These are phyloP conservation scores for Ferdinandea cuprea DNA, from an alignment of 2,888 invertebrate species.

Conservation along the genomic window DNA sequence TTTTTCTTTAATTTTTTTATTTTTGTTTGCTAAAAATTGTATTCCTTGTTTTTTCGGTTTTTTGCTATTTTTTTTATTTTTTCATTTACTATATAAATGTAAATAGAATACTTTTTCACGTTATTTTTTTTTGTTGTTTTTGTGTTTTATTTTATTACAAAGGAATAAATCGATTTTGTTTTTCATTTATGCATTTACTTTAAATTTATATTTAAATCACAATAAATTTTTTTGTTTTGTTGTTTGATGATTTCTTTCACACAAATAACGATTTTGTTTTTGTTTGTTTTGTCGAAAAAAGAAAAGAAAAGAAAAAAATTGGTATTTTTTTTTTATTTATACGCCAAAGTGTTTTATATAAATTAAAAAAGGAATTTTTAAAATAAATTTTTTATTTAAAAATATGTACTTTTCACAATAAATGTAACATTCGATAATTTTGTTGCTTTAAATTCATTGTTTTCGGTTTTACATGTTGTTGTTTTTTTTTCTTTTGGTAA, in stretches of 20 bases:
- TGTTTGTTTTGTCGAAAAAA: conserved; percentile 58
- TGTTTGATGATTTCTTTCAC: conserved; percentile 60
- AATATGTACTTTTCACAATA: conserved; percentile 18
- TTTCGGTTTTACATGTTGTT: too few relatives aligned
- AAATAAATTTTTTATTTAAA: too few relatives aligned
- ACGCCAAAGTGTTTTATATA: too few relatives aligned
- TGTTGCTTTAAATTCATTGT: conserved; percentile 70
- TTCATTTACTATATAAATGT: conserved; percentile 73
- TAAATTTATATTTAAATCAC: conserved; percentile 74
- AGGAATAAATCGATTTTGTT: conserved; percentile 64
- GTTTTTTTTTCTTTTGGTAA: too few relatives aligned
- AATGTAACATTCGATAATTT: conserved; percentile 69
- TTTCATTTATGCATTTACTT: conserved; percentile 55
- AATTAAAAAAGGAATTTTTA: too few relatives aligned
- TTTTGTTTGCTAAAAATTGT: conserved; percentile 65
- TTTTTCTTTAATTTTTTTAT: conserved; percentile 34
- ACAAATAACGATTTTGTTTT: conserved; percentile 63
- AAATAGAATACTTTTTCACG: conserved; percentile 70
- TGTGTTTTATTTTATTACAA: conserved; percentile 60
- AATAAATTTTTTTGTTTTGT: conserved; percentile 70
- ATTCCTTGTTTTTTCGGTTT: conserved; percentile 47
- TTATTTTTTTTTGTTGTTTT: too few relatives aligned
- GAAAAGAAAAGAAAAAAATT: conserved; percentile 60
- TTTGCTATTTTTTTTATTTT: conserved; percentile 42
- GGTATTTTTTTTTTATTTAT: conserved; percentile 33